A percentile compares a stretch with the other conserved stretches of the same genome.
phyloP scores from a whole-genome alignment of 2,888 invertebrate species.

The Polyommatus iphigenia region DNA sequence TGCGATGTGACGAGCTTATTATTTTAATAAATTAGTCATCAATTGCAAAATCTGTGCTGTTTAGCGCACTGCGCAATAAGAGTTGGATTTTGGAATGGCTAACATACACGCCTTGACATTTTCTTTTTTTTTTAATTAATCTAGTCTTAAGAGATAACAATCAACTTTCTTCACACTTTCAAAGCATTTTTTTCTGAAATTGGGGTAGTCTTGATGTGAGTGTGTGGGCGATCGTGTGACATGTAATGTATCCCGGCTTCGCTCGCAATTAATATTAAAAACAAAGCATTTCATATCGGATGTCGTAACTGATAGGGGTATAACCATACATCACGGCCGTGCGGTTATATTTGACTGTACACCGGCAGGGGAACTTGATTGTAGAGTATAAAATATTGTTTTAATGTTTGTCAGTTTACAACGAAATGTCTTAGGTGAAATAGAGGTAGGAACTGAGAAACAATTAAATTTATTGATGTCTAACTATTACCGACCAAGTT shows the following conservation, averaged over 20 bases:
- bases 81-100: too few relatives aligned
- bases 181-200: neutral
- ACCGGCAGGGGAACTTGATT: conserved; percentile 32
- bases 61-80: too few relatives aligned
- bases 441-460: too few relatives aligned
- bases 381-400: neutral
- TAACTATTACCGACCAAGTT: too few relatives aligned
- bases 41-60: too few relatives aligned
- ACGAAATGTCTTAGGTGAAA: too few relatives aligned
- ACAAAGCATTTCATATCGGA: conserved; percentile 41
- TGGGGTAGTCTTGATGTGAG: conserved; percentile 22
- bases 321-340: conserved; percentile 40
- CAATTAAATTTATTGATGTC: too few relatives aligned
- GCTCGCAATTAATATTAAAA: conserved; percentile 41
- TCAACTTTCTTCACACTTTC: neutral
- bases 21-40: too few relatives aligned
- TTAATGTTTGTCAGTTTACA: neutral
- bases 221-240: conserved; percentile 31
- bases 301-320: conserved; percentile 35
- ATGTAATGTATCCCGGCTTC: conserved; percentile 33
- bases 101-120: too few relatives aligned
- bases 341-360: conserved; percentile 37
- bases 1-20: too few relatives aligned
- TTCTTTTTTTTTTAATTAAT: too few relatives aligned
- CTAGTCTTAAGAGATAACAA: neutral